Evolutionary conservation across 2,888 invertebrate genomes (phyloP).

Genomic region (Selenia dentaria): DNA sequence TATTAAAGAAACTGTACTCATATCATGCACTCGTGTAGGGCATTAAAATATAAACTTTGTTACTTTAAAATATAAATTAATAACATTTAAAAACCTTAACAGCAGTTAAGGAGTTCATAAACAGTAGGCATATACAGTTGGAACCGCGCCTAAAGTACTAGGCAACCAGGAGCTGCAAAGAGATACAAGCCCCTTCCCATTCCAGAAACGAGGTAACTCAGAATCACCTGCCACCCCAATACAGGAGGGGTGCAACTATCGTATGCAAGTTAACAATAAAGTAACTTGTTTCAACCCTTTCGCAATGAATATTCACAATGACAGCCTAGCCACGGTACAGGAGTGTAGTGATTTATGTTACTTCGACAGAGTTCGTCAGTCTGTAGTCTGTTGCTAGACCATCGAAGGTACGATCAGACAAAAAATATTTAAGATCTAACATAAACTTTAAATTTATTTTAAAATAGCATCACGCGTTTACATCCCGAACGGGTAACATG

Average conservation of each 20-base stretch:
- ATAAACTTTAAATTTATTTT: no score
- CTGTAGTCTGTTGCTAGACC: neutral
- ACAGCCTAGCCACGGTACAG: neutral
- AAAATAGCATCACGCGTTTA: no score
- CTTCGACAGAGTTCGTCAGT: neutral
- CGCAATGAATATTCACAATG: neutral
- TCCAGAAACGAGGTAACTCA: neutral
- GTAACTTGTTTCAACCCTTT: neutral
- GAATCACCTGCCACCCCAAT: neutral
- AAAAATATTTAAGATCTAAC: no score
- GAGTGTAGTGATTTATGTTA: neutral
- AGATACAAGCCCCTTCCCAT: neutral
- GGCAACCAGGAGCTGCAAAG: constrained; percentile 11
- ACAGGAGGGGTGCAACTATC: neutral
- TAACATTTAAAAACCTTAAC: no score
- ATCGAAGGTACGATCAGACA: neutral
- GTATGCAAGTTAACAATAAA: neutral
- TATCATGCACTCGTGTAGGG: no score
- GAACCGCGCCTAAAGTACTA: constrained; percentile 21
- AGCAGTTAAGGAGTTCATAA: no score
- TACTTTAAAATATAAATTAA: no score
- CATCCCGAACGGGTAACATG: no score
- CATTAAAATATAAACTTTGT: no score
- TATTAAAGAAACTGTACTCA: no score
- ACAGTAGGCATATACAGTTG: constrained; percentile 5